phyloP scores from a whole-genome alignment of 1,140 invertebrate species.

The Drosophila repletoides region DNA sequence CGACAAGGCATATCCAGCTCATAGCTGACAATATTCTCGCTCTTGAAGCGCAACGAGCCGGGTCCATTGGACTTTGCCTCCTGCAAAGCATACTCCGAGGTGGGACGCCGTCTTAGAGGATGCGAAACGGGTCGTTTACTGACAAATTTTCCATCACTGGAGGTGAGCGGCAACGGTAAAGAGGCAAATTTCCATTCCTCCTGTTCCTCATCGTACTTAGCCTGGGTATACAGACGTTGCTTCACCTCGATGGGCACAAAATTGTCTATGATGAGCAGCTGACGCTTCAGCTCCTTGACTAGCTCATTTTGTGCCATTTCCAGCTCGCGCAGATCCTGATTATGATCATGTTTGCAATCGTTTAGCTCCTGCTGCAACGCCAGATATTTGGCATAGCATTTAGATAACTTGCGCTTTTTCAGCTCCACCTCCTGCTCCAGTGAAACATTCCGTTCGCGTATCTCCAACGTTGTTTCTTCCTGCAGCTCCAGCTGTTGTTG shows the following conservation, averaged over 20 bases:
- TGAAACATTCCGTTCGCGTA: conserved; percentile 92
- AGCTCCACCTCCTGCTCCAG: conserved; percentile 96
- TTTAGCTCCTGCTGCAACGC: conserved; percentile 88
- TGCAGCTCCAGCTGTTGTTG: conserved; percentile 93
- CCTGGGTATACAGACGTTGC: conserved; percentile 89
- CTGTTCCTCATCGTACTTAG: conserved; percentile 93
- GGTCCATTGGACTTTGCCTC: conserved; percentile 83
- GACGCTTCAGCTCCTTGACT: conserved; percentile 90
- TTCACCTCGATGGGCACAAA: conserved; percentile 97
- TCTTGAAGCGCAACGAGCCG: conserved; percentile 86
- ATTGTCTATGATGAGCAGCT: conserved; percentile 96
- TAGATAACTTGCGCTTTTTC: conserved; percentile 94
- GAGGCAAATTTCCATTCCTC: conserved; percentile 90
- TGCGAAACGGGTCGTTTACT: conserved; percentile 86
- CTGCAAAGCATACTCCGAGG: conserved; percentile 88
- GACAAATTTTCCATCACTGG: conserved; percentile 81
- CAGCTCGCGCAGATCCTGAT: conserved; percentile 90
- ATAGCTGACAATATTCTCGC: conserved; percentile 92
- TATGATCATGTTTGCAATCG: conserved; percentile 92
- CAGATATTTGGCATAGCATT: conserved; percentile 83
- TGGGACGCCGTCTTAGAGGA: conserved; percentile 86
- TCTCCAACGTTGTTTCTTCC: conserved; percentile 93
- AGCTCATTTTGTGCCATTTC: conserved; percentile 92
- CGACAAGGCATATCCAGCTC: conserved; percentile 91
- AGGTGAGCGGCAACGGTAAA: conserved; percentile 65